Evolutionary conservation across 2,888 invertebrate genomes (phyloP), one percentile per base, ranked within the genome.

Genomic region (Agrotis puta): DNA sequence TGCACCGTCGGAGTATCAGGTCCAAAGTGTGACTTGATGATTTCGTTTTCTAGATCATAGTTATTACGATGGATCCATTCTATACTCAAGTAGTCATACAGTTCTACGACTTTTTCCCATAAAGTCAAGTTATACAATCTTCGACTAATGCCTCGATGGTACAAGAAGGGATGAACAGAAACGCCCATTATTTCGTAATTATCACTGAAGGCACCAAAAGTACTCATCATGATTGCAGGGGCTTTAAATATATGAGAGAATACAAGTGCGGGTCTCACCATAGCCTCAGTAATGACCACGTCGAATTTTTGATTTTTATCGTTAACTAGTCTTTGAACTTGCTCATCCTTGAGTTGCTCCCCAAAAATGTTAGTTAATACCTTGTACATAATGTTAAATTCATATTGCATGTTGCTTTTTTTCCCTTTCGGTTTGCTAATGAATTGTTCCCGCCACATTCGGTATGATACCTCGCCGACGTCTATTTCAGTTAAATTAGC

Each of bases 401-500:
- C 71, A 0, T 13, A 9, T 33, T 58, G 57, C 22, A 70, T 3
- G 22, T 58, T 24, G 3, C 71, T 16, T 70, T 71, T 70, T 9
- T 65, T 74, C 1, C 83, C 84, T 66, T 64, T 70, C 5, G 79
- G 54, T 67, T n/a, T 62, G 56, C 65, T 45, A 7, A 77, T 16
- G 7, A 84, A 62, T 9, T 56, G 27, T 16, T 84, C 71, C 33
- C 39, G 64, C 85, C 84, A 87, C 27, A 79, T 43, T 16, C 73
- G 57, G 24, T 92, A 91, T 0, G 90, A 90, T 16, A 88, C 24
- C 39, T 90, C 86, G 24, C 91, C 85, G 0, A 93, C 64, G 63
- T 93, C 88, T 1, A 95, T 93, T 85, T 95, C 94, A 2, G 88
- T 93, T 1, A 94, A 82, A 75, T 95, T 96, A 0, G 50, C 13